These are phyloP conservation scores for Scaptodrosophila lebanonensis DNA, from an alignment of 1,140 invertebrate genomes.

Conservation along the genomic window DNA sequence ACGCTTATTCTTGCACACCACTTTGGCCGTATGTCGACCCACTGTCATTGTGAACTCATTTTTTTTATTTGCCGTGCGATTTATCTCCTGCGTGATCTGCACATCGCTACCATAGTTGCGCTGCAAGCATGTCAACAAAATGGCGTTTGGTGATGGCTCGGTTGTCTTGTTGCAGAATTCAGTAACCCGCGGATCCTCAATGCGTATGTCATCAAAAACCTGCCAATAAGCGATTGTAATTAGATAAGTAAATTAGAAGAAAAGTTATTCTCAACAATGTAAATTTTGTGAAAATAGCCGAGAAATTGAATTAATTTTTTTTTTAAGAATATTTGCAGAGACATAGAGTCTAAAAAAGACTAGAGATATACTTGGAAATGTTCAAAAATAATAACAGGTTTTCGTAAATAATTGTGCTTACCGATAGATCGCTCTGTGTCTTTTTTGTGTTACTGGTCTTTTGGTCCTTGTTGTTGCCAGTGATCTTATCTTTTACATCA, in stretches of 20 bases:
- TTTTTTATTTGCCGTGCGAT: conserved; percentile 92
- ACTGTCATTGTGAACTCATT: conserved; percentile 97
- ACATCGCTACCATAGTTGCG: conserved; percentile 95
- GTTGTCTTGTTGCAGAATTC: conserved; percentile 97
- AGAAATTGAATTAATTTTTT: too few relatives aligned
- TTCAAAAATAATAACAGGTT: too few relatives aligned
- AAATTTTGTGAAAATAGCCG: not conserved
- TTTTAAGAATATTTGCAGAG: too few relatives aligned
- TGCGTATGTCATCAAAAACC: conserved; percentile 95
- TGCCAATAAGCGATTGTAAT: too few relatives aligned
- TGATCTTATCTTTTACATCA: conserved; percentile 90
- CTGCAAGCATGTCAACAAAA: conserved; percentile 93
- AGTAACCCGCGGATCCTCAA: conserved; percentile 94
- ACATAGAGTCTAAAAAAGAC: too few relatives aligned
- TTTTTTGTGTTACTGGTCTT: conserved; percentile 77
- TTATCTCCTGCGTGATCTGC: conserved; percentile 92
- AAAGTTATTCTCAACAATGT: not conserved
- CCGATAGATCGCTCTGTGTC: conserved; percentile 82
- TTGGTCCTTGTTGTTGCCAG: conserved; percentile 80
- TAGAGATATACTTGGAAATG: too few relatives aligned
- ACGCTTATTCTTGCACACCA: conserved; percentile 95
- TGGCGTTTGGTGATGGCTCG: conserved; percentile 95
- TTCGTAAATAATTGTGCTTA: too few relatives aligned
- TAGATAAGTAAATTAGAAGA: not conserved
- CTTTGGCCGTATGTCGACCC: conserved; percentile 92